Base-by-base conservation (phyloP, 2,888 invertebrate species). In the Pediacus dermestoides region DNA sequence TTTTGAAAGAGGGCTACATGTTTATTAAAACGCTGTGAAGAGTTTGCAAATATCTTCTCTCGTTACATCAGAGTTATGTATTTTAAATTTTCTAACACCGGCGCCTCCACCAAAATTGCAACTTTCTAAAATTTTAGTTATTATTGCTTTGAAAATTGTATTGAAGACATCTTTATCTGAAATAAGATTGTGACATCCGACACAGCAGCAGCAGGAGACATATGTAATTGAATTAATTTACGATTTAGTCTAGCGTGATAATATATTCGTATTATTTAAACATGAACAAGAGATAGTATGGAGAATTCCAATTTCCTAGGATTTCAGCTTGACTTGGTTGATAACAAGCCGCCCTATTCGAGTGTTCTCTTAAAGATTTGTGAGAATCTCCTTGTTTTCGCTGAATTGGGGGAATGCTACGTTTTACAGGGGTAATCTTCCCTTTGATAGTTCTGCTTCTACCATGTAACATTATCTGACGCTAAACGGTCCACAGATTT, bases 231-330 rank as follows among this genome's bases (percentile, higher is more conserved):
- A 44, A 39, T 44, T 44, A 44, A 41, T 37, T 41, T 34, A 21
- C 12, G 23, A 38, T 36, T 32, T 30, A 34, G 26, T 34, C 27
- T 13, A 28, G 35, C 44, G 38, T 34, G 35, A 41, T 34, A 34
- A 30, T 45, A 40, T 37, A 39, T 41, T 37, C 35, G 44, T 41
- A 42, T 52, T 41, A 46, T 48, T 50, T 46, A 42, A 42, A 39
- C 48, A 49, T 47, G 50, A 48, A 48, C 41, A 44, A 42, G 43
- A 44, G 42, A 40, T 47, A 44, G 36, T 36, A 44, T 44, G 37
- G 50, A 48, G 53, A 52, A 53, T 44, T 58, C 50, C 53, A 57
- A 58, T 56, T 58, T 57, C 51, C 51, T 42, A 48, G 55, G 52
- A 58, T 58, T 56, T 53, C 50, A 40, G 50, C 47, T 54, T 48